Percentiles rank a stretch among this genome's conserved stretches.
Conservation (phyloP, 1,140 invertebrate genomes). For the Diuraphis noxia region DNA sequence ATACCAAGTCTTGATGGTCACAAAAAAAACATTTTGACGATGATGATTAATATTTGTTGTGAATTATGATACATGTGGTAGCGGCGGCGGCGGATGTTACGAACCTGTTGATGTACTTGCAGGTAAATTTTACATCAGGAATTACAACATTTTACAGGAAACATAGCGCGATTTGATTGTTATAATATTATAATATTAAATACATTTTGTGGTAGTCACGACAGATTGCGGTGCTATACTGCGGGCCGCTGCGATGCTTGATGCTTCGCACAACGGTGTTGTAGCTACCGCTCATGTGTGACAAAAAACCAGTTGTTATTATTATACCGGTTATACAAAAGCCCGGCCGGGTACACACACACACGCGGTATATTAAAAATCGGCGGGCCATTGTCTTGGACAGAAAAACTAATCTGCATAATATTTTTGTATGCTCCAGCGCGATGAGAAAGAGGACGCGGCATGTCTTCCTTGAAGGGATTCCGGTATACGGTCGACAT, state of each 20-base stretch:
- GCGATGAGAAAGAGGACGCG: slow-evolving; percentile 15
- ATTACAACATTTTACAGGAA: not conserved
- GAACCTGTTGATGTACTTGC: not conserved
- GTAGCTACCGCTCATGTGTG: not conserved
- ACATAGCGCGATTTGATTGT: not conserved
- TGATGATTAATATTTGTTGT: too few species aligned
- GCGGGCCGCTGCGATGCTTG: not conserved
- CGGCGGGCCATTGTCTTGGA: slow-evolving; percentile 40
- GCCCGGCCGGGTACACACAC: too few species aligned
- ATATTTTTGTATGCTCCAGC: slow-evolving; percentile 2
- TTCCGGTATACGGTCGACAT: slow-evolving; percentile 29
- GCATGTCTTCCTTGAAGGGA: slow-evolving; percentile 24
- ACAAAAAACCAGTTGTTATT: slow-evolving; percentile 39
- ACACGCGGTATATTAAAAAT: not conserved
- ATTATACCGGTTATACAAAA: not conserved
- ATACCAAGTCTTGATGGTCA: not conserved
- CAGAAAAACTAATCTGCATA: slow-evolving; percentile 49
- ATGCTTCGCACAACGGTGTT: not conserved
- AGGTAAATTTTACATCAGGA: not conserved
- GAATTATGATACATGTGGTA: not conserved
- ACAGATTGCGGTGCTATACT: not conserved
- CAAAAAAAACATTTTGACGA: not conserved
- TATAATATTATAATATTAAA: too few species aligned
- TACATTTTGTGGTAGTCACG: not conserved
- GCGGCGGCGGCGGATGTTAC: not conserved